A percentile compares a stretch with the other conserved stretches of the same genome.
These are phyloP conservation scores for Tiphia femorata DNA, from an alignment of 2,888 invertebrate species.

Conservation along the genomic window DNA sequence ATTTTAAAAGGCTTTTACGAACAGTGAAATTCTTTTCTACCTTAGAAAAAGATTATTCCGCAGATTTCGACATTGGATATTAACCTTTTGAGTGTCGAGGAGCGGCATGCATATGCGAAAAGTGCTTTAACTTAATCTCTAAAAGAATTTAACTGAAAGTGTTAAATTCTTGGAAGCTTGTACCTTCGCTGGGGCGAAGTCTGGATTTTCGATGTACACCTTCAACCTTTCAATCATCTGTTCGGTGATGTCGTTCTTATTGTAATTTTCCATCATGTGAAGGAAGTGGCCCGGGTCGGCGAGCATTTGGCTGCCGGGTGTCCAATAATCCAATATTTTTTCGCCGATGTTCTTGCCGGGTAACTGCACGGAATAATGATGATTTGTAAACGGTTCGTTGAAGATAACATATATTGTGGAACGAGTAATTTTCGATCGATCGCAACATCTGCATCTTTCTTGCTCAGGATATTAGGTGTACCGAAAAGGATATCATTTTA, in stretches of 20 bases:
- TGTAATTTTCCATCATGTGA: conserved; percentile 85
- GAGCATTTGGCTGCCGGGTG: conserved; percentile 84
- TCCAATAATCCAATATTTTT: conserved; percentile 91
- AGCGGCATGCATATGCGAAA: no score
- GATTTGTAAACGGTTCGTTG: not conserved
- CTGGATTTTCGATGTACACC: conserved; percentile 81
- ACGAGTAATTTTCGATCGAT: not conserved
- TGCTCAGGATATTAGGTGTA: no score
- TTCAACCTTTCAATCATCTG: conserved; percentile 86
- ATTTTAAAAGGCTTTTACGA: no score
- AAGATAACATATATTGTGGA: not conserved
- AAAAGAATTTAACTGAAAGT: no score
- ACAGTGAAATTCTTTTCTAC: no score
- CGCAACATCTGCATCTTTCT: no score
- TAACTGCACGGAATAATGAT: conserved; percentile 64
- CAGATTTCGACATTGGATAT: no score
- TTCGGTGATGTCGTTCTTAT: conserved; percentile 87
- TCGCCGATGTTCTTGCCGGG: conserved; percentile 79
- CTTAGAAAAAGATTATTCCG: no score
- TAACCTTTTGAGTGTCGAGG: no score
- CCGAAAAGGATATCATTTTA: no score
- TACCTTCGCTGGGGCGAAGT: conserved; percentile 78
- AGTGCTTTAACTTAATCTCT: no score
- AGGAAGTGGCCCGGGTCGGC: conserved; percentile 88
- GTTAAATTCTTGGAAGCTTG: not conserved